Evolutionary conservation across 1,140 invertebrate genomes (phyloP).

Genomic region (Triops cancriformis): DNA sequence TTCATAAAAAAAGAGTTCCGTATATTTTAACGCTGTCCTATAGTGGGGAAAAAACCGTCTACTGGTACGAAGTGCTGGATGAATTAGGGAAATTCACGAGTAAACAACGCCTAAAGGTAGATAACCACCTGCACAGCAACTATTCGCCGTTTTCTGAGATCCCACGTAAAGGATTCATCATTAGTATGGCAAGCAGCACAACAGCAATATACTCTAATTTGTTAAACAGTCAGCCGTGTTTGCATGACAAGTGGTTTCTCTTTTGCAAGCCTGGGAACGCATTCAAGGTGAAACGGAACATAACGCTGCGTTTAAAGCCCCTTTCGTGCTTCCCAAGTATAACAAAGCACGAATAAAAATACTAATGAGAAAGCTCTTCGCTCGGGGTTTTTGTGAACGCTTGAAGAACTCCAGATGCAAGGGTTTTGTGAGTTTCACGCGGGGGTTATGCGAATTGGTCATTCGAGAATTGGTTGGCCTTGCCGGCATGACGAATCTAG

Average conservation of each 20-base stretch:
- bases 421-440: background rate
- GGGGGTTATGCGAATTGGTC: background rate
- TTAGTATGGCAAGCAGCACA: too few species aligned
- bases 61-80: background rate
- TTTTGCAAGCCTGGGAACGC: background rate
- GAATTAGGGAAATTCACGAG: background rate
- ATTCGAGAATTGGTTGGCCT: background rate
- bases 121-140: too few species aligned
- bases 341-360: background rate
- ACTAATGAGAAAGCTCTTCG: background rate
- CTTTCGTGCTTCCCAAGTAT: too few species aligned
- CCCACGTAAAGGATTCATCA: too few species aligned
- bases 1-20: background rate
- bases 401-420: background rate
- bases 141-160: too few species aligned
- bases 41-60: background rate
- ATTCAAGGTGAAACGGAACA: background rate
- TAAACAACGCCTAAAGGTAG: too few species aligned
- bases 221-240: too few species aligned
- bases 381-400: background rate
- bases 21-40: background rate
- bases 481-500: slow-evolving; percentile 8
- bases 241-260: background rate
- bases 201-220: too few species aligned
- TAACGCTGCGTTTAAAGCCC: background rate